Base-by-base conservation (phyloP, 2,113 vertebrate species). In the Oreochromis tanganicae region DNA sequence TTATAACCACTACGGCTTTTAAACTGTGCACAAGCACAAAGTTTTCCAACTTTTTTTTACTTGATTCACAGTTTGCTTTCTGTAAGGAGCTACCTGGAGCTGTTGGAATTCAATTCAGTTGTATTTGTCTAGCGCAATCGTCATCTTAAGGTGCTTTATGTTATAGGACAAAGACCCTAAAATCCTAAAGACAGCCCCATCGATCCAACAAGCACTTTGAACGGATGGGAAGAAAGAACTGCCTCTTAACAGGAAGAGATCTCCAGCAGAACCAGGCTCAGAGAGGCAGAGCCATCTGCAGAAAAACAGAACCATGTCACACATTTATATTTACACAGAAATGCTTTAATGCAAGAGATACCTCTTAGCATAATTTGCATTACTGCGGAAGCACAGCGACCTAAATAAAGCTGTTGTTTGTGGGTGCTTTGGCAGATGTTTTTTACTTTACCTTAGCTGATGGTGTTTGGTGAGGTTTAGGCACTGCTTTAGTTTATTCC, bases 81-180 rank as follows among this genome's bases (percentile, higher is more conserved):
- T 29, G 13, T 0, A 55, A 68, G 29, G 8, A 38, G 4, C 32
- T n/a, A 55, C 13, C 5, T 24, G n/a, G 50, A 19, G 5, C 34
- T 84, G 6, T 2, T n/a, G 29, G 7, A 80, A 50, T 50, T 75
- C 71, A 29, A 0, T 29, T 75, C 9, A 32, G 16, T 19, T 78
- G 5, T 50, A 29, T 75, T 50, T 29, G 50, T 75, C 50, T 75
- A 50, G 6, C 0, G 1, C 6, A 75, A 7, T 7, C 16, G 0
- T 78, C 16, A 78, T 50, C 24, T 78, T 16, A 32, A 29, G 68
- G 68, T 48, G 24, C 68, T 48, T 75, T 10, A 32, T 8, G 10
- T 78, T 2, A 29, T 29, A 29, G 48, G 14, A 29, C 0, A 19
- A 29, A 48, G 24, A 75, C n/a, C 21, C 38, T 46, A 46, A 24